Evolutionary conservation across 1,140 invertebrate species (phyloP).

Genomic region (Batillaria attramentaria): DNA sequence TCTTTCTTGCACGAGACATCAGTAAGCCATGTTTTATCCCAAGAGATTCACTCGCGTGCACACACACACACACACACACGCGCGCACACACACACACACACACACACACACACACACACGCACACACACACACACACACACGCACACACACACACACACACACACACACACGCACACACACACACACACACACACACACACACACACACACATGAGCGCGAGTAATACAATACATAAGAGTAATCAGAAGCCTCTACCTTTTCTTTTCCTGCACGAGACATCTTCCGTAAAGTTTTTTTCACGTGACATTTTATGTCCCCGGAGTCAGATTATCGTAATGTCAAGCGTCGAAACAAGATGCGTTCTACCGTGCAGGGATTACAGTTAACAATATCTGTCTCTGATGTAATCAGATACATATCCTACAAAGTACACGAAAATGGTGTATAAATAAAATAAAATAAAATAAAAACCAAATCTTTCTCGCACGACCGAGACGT

Average conservation of each 20-base stretch:
- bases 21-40: too few species aligned
- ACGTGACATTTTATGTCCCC: neutral
- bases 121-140: neutral
- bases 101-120: neutral
- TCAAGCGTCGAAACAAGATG: neutral
- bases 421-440: too few species aligned
- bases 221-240: neutral
- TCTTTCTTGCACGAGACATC: too few species aligned
- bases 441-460: too few species aligned
- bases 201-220: neutral
- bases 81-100: neutral
- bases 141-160: slow-evolving; percentile 8
- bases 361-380: too few species aligned
- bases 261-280: neutral
- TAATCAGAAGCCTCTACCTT: neutral
- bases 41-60: too few species aligned
- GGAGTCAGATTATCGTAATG: neutral
- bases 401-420: too few species aligned
- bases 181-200: neutral
- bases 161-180: neutral
- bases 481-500: too few species aligned
- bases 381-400: too few species aligned
- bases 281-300: neutral
- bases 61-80: neutral
- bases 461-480: too few species aligned